Evolutionary conservation across 2,797 vertebrate species (phyloP).

Genomic region (Hephaestus fuliginosus): DNA sequence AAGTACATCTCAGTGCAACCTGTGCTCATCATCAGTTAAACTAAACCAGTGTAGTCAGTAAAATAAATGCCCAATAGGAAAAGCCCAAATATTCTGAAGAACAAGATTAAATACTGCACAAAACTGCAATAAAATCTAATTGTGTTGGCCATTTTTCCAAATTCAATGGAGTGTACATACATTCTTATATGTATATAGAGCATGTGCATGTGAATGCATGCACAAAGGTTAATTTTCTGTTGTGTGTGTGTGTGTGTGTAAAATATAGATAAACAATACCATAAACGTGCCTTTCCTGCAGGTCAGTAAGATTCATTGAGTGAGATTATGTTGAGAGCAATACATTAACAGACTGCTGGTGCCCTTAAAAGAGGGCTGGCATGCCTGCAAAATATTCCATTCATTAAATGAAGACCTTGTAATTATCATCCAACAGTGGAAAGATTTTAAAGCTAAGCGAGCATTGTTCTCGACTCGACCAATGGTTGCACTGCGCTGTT

Average conservation of each 20-base stretch:
- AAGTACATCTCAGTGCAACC: neutral
- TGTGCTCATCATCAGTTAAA: neutral
- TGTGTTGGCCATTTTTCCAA: neutral
- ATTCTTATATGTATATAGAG: neutral
- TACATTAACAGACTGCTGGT: constrained; percentile 4
- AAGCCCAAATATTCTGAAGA: too few relatives aligned
- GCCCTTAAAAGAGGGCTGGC: constrained; percentile 9
- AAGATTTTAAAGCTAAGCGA: neutral
- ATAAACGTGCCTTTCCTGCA: constrained; percentile 22
- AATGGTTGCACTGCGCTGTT: neutral
- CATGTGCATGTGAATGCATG: neutral
- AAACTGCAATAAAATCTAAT: neutral
- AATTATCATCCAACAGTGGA: constrained; percentile 5
- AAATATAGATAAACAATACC: constrained; percentile 18
- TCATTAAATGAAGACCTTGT: neutral
- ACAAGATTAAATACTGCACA: too few relatives aligned
- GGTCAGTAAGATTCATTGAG: neutral
- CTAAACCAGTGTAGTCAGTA: neutral
- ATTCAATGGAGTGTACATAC: neutral
- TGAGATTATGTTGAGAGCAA: constrained; percentile 17
- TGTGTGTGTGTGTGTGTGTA: neutral
- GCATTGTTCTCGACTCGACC: neutral
- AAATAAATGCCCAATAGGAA: too few relatives aligned
- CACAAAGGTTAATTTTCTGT: neutral
- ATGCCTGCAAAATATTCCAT: constrained; percentile 8